Evolutionary conservation across 2,888 invertebrate genomes (phyloP), one percentile per base, ranked within the genome.

Genomic region (Spilosoma lubricipeda): DNA sequence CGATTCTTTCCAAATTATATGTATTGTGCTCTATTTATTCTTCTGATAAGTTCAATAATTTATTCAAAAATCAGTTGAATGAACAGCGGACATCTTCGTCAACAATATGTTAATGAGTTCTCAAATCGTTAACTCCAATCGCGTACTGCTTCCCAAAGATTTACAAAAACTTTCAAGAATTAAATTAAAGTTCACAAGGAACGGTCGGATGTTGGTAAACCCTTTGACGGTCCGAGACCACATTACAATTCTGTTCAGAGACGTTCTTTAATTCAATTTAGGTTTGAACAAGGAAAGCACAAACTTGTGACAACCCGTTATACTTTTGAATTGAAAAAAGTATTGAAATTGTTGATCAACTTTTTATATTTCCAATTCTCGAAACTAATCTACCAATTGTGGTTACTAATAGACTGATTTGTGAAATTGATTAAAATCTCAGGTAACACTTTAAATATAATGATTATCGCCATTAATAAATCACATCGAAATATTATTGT

Each of bases 261-360:
- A 66, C 45, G 72, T 75, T 39, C 33, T 70, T 69, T 77, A 83
- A 85, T 80, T 85, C 77, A 76, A 86, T 86, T 86, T 80, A 15
- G 67, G 70, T 76, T 71, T 65, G 71, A 80, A 79, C 77, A 74
- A 76, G 70, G 70, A 68, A 42, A 70, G 66, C 67, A 59, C 70
- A 78, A 79, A 80, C 72, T 78, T 80, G 13, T 52, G 18, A 13
- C n/a, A 73, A 71, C 65, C 64, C 67, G 67, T 79, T 75, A 78
- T 74, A 52, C 65, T 77, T 76, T 75, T 45, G 56, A 69, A 77
- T 75, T 63, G 42, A 71, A 73, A 72, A 72, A 71, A 63, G 45
- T 30, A n/a, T 33, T 39, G 59, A 36, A 30, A 8, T 30, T 56
- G 7, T 56, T 56, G 8, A 23, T 52, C 8, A 20, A 52, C 11